These are phyloP conservation scores for Agonum fuliginosum DNA, from an alignment of 2,888 invertebrate species.

Conservation along the genomic window DNA sequence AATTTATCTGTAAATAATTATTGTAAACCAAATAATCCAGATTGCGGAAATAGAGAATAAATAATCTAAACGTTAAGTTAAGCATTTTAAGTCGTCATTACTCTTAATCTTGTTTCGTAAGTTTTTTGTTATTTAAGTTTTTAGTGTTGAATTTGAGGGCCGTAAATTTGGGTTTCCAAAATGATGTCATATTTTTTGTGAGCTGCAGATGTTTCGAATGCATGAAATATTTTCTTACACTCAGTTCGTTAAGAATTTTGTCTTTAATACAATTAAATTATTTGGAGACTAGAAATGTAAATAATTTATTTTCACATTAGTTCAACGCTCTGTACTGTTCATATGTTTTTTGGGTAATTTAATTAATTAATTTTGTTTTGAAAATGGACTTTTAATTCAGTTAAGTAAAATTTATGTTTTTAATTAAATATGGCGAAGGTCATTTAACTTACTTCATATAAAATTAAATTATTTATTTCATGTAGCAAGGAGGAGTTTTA, in stretches of 20 bases:
- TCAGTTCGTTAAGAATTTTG: slow-evolving; percentile 41
- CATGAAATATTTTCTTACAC: slow-evolving; percentile 35
- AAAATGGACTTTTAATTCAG: background rate
- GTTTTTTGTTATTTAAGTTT: background rate
- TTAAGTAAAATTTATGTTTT: slow-evolving; percentile 22
- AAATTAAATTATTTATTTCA: too few relatives aligned
- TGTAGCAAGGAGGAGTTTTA: too few relatives aligned
- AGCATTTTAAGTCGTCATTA: background rate
- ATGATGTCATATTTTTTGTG: slow-evolving; percentile 47
- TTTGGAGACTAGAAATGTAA: slow-evolving; percentile 24
- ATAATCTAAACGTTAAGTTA: slow-evolving; percentile 10
- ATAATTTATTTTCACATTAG: slow-evolving; percentile 30
- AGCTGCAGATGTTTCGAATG: slow-evolving; percentile 48
- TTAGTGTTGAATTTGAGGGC: slow-evolving; percentile 28
- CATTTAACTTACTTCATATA: too few relatives aligned
- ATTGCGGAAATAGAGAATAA: slow-evolving; percentile 8
- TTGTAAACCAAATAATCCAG: slow-evolving; percentile 11
- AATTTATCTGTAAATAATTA: slow-evolving; percentile 7
- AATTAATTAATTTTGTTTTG: slow-evolving; percentile 11
- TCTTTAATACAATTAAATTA: slow-evolving; percentile 46
- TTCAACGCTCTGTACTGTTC: slow-evolving; percentile 10
- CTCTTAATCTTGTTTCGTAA: slow-evolving; percentile 6
- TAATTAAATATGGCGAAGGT: background rate
- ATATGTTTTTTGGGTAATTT: background rate
- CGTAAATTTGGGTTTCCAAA: slow-evolving; percentile 47